phyloP scores from a whole-genome alignment of 1,140 invertebrate genomes.

The Plectus sambesii region DNA sequence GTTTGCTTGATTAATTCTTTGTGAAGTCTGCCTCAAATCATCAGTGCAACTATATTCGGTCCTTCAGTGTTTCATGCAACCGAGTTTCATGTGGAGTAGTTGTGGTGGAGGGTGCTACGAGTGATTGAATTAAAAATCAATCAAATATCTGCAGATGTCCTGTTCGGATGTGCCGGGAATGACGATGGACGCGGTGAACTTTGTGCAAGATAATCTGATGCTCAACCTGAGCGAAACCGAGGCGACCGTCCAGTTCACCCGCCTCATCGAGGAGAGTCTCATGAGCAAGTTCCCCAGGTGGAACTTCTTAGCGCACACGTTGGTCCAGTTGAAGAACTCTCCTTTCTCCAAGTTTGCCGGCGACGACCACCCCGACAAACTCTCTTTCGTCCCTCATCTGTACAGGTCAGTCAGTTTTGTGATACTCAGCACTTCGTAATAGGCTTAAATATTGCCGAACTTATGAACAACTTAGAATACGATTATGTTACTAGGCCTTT shows the following conservation, averaged over 20 bases:
- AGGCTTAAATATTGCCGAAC: too few species aligned
- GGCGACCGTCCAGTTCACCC: constrained; percentile 78
- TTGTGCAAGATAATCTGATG: constrained; percentile 76
- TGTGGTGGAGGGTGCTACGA: too few species aligned
- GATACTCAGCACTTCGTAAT: too few species aligned
- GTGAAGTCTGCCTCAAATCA: too few species aligned
- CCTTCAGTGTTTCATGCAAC: too few species aligned
- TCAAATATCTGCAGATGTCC: constrained; percentile 62
- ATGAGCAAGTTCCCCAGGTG: constrained; percentile 31
- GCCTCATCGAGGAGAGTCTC: constrained; percentile 58
- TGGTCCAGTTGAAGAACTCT: constrained; percentile 60
- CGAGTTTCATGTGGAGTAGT: too few species aligned
- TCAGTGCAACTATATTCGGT: not conserved
- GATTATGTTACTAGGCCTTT: too few species aligned
- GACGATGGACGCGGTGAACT: constrained; percentile 73
- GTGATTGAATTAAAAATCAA: too few species aligned
- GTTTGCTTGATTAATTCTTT: constrained; percentile 6
- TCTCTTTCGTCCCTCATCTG: constrained; percentile 83
- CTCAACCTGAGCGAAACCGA: constrained; percentile 81
- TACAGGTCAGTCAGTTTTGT: constrained; percentile 66
- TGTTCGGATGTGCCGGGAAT: constrained; percentile 86
- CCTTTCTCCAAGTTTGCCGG: constrained; percentile 56
- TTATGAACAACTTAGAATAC: too few species aligned
- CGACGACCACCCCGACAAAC: constrained; percentile 63
- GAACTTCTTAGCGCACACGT: constrained; percentile 54